Evolutionary conservation across 1,140 invertebrate species (phyloP), one percentile per base, ranked within the genome.

Genomic region (Nephila pilipes): DNA sequence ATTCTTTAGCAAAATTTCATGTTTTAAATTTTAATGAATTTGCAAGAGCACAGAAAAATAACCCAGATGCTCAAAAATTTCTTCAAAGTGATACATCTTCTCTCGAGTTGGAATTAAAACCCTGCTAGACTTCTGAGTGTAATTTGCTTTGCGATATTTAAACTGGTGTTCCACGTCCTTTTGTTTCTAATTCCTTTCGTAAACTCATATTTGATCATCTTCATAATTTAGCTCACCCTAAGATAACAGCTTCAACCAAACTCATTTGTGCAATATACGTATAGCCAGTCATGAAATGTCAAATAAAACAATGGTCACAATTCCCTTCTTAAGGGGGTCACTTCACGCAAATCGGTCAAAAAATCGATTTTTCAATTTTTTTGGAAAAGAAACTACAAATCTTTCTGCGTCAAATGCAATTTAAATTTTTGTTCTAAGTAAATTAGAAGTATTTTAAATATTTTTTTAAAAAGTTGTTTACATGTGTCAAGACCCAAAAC

Each of bases 231-330:
- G 63, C 93, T 2, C 95, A 95, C 83, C 95, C 94, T n/a, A 94
- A 94, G 36, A 91, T 93, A 22, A 80, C 81, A 1, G 65, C 94
- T 1, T 94, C 95, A 18, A 87, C 89, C 12, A 95, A 95, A 93
- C 92, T 96, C 38, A 94, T 96, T 0, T 89, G 94, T 20, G 58
- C 95, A 85, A 85, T 95, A 90, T 96, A 94, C 91, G 95, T 96
- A 18, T 96, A 96, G 96, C 96, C 95, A 38, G 69, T 46, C 1
- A 94, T 96, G 79, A 93, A 93, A 18, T 94, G 94, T 63, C 94
- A 95, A 20, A 58, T 63, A 10, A 57, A 85, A 20, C 4, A 25
- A 32, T 95, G 93, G 93, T 55, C 36, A n/a, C 91, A 65, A 25
- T 10, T 90, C 14, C 46, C 32, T 32, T 25, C 20, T 18, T 5